Conservation (phyloP, 1,140 invertebrate genomes). For the Tetramorium parvispinum region DNA sequence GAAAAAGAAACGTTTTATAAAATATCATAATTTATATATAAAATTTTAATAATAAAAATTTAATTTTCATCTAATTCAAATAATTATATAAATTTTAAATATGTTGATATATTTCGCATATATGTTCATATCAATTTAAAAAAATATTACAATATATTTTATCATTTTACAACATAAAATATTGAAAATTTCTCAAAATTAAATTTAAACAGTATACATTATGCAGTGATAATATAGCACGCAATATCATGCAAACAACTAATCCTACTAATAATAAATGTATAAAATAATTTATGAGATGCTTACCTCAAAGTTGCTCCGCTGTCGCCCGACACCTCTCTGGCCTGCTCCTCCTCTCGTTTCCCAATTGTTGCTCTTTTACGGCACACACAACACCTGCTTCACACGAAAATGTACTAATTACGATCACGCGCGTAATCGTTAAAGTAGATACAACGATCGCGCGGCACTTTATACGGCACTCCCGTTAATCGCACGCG, state of each 20-base stretch:
- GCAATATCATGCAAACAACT: not conserved
- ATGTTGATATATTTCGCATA: not conserved
- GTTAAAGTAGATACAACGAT: not conserved
- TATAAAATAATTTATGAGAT: not conserved
- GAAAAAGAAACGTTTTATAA: no score
- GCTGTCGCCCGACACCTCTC: no score
- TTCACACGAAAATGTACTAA: not conserved
- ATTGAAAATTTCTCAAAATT: not conserved
- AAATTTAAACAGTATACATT: not conserved
- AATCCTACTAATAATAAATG: not conserved
- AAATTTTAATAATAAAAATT: conserved; percentile 8
- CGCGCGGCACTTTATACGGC: not conserved
- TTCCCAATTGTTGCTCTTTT: not conserved
- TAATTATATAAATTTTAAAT: not conserved
- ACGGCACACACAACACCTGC: not conserved
- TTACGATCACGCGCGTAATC: not conserved
- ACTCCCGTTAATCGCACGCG: not conserved
- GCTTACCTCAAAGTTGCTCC: not conserved
- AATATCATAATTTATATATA: not conserved
- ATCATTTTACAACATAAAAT: not conserved
- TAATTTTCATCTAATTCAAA: not conserved
- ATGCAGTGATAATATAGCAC: not conserved
- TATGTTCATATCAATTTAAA: not conserved
- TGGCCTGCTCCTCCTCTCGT: not conserved
- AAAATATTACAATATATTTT: not conserved